These are phyloP conservation scores for Scrobipalpa costella DNA, from an alignment of 2,888 invertebrate species.

Conservation along the genomic window DNA sequence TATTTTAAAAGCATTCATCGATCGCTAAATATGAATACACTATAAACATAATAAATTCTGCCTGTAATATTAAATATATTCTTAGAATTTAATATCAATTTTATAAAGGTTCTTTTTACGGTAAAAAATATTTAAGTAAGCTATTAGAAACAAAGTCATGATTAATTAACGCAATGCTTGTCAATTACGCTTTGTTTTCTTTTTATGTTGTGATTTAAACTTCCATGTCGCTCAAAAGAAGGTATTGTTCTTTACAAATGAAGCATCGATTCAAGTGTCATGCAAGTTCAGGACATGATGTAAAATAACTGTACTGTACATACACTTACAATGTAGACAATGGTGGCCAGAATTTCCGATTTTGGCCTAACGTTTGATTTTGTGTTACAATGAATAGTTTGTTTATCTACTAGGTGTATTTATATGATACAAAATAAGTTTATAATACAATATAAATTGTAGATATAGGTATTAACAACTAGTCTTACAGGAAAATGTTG, in stretches of 20 bases:
- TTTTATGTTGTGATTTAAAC: conserved; percentile 20
- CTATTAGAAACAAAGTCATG: conserved; percentile 3
- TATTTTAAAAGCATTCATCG: too few species aligned
- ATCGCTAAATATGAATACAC: neutral
- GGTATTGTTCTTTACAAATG: conserved; percentile 14
- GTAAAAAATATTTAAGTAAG: neutral
- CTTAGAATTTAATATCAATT: neutral
- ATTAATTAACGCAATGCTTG: conserved; percentile 23
- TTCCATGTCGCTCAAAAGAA: conserved; percentile 21
- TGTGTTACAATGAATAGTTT: conserved; percentile 46
- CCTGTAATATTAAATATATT: neutral
- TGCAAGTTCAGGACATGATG: conserved; percentile 2
- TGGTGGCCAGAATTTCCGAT: conserved; percentile 27
- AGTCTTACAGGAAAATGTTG: conserved; percentile 78
- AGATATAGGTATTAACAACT: conserved; percentile 75
- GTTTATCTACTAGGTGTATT: conserved; percentile 53
- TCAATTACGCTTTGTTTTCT: conserved; percentile 24
- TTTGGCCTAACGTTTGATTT: conserved; percentile 37
- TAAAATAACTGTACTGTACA: conserved; percentile 40
- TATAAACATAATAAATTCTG: neutral
- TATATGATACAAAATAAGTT: conserved; percentile 52
- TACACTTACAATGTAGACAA: conserved; percentile 34
- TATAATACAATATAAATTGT: conserved; percentile 57
- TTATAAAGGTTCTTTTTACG: neutral
- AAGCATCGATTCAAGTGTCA: conserved; percentile 22